Evolutionary conservation across 2,113 vertebrate genomes (phyloP), one percentile per base, ranked within the genome.

Genomic region (Murina feae): DNA sequence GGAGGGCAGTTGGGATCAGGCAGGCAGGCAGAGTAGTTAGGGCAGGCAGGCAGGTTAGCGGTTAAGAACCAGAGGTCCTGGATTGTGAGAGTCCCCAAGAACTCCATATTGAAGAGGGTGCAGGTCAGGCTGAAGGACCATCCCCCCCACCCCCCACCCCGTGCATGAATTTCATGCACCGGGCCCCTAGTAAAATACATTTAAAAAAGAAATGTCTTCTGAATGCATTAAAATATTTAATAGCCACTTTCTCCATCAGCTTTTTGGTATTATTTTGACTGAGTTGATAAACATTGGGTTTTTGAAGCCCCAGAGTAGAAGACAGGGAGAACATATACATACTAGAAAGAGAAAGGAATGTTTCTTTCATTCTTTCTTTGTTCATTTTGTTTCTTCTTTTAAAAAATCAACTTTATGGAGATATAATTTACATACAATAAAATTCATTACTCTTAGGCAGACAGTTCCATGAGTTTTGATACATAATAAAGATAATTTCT

Each of bases 331-430:
- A 75, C 8, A 80, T 53, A 92, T 9, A 44, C 23, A 69, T 75
- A 37, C 44, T 44, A 66, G 8, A 75, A 9, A 63, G 12, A 82
- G 10, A 72, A 63, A 81, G 11, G 35, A 32, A 39, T 51, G 5
- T 72, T 53, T 91, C 16, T 74, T n/a, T 89, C 4, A 9, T 58
- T 18, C 28, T 47, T 83, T 82, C 37, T 69, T 86, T 65, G 37
- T 75, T 96, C 30, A 76, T n/a, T 78, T 30, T 93, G 79, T 88
- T 90, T 81, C 18, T 60, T 92, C 1, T 65, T 82, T 92, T 55
- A 12, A 2, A 28, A 93, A 44, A 58, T 13, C 28, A 72, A 39
- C 17, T 84, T 86, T 65, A 80, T 37, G 44, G 72, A 92, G 9
- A 74, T 55, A 69, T 30, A 76, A 74, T n/a, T 90, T 68, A 85